Percentiles rank a stretch among this genome's conserved stretches.
phyloP scores from a whole-genome alignment of 92 coral and sea anemone species.

The Paramuricea clavata region DNA sequence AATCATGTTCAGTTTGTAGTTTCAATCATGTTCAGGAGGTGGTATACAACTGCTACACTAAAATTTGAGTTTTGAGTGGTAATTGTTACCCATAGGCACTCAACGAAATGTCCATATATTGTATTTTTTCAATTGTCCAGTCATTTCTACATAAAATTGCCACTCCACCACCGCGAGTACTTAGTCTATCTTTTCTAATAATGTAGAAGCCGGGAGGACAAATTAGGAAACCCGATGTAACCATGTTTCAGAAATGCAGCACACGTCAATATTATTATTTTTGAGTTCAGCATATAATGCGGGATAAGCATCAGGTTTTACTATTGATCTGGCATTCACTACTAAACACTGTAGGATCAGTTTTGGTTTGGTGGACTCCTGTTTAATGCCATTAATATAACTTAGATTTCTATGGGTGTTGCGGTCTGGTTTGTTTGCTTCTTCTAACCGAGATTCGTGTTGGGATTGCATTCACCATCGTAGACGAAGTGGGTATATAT shows the following conservation, averaged over 20 bases:
- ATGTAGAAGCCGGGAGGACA: slow-evolving; percentile 50
- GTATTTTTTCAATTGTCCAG: slow-evolving; percentile 38
- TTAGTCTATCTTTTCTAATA: slow-evolving; percentile 57
- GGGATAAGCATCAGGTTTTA: too few relatives aligned
- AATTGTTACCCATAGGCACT: too few relatives aligned
- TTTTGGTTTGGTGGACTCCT: not conserved
- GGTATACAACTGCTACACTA: slow-evolving; percentile 54
- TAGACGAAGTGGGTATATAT: too few relatives aligned
- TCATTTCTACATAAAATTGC: slow-evolving; percentile 54
- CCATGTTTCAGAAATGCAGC: slow-evolving; percentile 68
- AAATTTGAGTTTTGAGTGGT: slow-evolving; percentile 56
- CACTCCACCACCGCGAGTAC: slow-evolving; percentile 49
- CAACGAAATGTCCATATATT: too few relatives aligned
- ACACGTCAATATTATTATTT: slow-evolving; percentile 55
- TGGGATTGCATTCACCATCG: too few relatives aligned
- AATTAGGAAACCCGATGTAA: slow-evolving; percentile 12
- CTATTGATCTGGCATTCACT: too few relatives aligned
- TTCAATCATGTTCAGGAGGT: slow-evolving; percentile 56
- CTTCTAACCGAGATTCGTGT: too few relatives aligned
- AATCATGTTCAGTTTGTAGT: too few relatives aligned
- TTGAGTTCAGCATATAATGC: slow-evolving; percentile 67
- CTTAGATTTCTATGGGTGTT: too few relatives aligned
- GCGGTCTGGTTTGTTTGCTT: too few relatives aligned
- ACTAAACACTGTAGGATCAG: too few relatives aligned
- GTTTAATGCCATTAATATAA: too few relatives aligned